phyloP scores from a whole-genome alignment of 2,888 invertebrate genomes.

The Diarsia mendica region DNA sequence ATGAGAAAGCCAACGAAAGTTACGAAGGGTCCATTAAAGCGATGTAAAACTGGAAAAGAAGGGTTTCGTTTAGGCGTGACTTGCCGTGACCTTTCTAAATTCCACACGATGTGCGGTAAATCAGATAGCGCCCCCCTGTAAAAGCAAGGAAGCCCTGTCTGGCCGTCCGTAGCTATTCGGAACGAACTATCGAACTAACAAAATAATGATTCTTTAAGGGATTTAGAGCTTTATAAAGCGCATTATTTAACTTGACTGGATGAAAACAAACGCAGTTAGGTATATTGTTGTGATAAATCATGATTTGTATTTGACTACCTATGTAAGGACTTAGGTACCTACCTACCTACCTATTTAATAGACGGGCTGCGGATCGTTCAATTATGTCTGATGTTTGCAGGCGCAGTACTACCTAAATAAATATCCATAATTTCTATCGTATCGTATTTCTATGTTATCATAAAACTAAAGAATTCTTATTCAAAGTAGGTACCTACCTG shows the following conservation, averaged over 20 bases:
- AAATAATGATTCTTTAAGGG: conserved; percentile 5
- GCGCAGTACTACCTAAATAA: background rate
- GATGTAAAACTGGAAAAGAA: conserved; percentile 27
- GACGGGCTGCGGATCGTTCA: background rate
- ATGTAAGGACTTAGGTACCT: no score
- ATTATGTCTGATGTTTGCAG: background rate
- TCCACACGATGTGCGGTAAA: conserved; percentile 43
- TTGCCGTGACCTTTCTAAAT: conserved; percentile 53
- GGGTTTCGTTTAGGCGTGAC: conserved; percentile 38
- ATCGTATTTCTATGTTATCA: no score
- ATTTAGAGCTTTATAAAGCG: background rate
- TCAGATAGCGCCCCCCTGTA: conserved; percentile 50
- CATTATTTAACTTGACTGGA: background rate
- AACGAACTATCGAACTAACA: conserved; percentile 14
- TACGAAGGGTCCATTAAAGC: background rate
- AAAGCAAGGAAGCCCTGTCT: conserved; percentile 28
- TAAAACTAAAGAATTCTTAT: background rate
- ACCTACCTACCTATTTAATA: no score
- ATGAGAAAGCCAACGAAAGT: conserved; percentile 16
- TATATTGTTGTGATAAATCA: background rate
- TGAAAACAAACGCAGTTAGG: background rate
- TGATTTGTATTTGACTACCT: background rate
- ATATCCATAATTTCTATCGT: background rate
- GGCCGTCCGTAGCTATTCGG: background rate
- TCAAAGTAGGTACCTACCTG: background rate